These are phyloP conservation scores for Nysson spinosus DNA, from an alignment of 2,888 invertebrate genomes.

Conservation along the genomic window DNA sequence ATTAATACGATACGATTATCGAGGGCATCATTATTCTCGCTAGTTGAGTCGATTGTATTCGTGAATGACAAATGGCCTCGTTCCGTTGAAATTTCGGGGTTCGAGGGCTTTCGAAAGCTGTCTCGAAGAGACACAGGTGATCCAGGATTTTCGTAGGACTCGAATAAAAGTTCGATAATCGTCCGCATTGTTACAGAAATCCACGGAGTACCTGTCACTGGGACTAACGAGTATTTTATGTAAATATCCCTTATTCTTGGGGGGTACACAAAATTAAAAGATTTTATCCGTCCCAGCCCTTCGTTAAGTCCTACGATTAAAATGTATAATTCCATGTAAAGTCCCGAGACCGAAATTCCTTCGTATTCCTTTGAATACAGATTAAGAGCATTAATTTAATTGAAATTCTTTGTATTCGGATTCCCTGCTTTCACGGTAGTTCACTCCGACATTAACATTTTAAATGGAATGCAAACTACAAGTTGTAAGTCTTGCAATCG, in stretches of 20 bases:
- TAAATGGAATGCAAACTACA: too few species aligned
- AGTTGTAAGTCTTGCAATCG: too few species aligned
- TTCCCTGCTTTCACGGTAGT: too few species aligned
- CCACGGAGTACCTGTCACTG: slow-evolving; percentile 5
- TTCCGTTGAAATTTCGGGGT: slow-evolving; percentile 1
- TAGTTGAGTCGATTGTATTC: slow-evolving; percentile 1
- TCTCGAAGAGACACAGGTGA: slow-evolving; percentile 4
- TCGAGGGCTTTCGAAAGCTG: slow-evolving; percentile 6
- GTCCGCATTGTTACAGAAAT: slow-evolving; percentile 36
- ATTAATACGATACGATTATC: background rate
- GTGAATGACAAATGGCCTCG: slow-evolving; percentile 11
- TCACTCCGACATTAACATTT: too few species aligned
- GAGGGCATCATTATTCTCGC: slow-evolving; percentile 19
- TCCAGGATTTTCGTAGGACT: slow-evolving; percentile 6
- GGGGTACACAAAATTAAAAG: background rate
- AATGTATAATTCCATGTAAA: too few species aligned
- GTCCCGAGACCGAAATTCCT: too few species aligned
- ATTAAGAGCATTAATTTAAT: too few species aligned
- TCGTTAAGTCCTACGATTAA: too few species aligned
- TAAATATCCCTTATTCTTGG: slow-evolving; percentile 37
- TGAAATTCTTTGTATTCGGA: too few species aligned
- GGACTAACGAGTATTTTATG: slow-evolving; percentile 50
- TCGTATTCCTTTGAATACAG: too few species aligned
- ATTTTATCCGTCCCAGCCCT: too few species aligned
- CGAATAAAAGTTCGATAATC: slow-evolving; percentile 30